Percentiles rank a stretch among this genome's conserved stretches.
These are phyloP conservation scores for Pseudomyrmex pallidus DNA, from an alignment of 1,140 invertebrate species.

Conservation along the genomic window DNA sequence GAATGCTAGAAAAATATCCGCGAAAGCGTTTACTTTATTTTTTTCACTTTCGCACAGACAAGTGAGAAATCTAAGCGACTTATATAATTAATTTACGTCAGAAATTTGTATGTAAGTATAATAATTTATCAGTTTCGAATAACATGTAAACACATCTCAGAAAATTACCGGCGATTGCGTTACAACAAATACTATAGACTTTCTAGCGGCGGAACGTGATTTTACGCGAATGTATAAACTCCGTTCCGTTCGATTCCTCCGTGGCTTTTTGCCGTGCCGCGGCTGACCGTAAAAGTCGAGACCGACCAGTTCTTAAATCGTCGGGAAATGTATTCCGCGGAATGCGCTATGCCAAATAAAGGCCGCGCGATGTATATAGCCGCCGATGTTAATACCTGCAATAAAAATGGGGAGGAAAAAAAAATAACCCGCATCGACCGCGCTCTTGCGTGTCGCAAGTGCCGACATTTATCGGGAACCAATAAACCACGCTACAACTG, in stretches of 20 bases:
- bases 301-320: slow-evolving; percentile 64
- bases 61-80: neutral
- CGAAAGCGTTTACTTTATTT: neutral
- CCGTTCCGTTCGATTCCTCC: slow-evolving; percentile 45
- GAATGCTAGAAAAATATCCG: slow-evolving; percentile 32
- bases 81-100: too few relatives aligned
- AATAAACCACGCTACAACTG: slow-evolving; percentile 3
- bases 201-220: slow-evolving; percentile 14
- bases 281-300: slow-evolving; percentile 53
- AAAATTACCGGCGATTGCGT: slow-evolving; percentile 9
- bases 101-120: too few relatives aligned
- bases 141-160: neutral
- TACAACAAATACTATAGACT: slow-evolving; percentile 14
- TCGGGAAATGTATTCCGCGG: slow-evolving; percentile 51
- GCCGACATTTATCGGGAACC: slow-evolving; percentile 38
- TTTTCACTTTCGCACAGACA: slow-evolving; percentile 19
- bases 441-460: slow-evolving; percentile 21
- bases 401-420: slow-evolving; percentile 34
- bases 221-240: slow-evolving; percentile 44
- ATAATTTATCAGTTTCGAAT: neutral
- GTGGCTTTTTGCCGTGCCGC: slow-evolving; percentile 2
- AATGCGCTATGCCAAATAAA: slow-evolving; percentile 62
- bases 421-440: slow-evolving; percentile 27
- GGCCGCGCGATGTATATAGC: slow-evolving; percentile 30
- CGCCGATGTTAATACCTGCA: slow-evolving; percentile 23